Conservation (phyloP, 1,140 invertebrate genomes). For the Protaetia brevitarsis region DNA sequence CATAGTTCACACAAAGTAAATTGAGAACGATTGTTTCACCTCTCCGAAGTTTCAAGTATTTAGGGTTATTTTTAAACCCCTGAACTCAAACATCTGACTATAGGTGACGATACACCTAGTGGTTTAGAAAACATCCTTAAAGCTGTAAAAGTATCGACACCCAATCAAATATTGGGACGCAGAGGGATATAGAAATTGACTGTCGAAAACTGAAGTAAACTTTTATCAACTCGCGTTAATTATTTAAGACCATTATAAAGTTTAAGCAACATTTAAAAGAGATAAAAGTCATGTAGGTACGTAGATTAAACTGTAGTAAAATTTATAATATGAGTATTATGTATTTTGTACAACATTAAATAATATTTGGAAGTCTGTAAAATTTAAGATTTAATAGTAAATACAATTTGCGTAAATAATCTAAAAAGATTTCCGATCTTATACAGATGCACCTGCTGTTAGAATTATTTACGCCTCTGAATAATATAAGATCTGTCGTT, state of each 20-base stretch:
- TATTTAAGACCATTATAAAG: too few species aligned
- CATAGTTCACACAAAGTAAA: too few species aligned
- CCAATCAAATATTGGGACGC: background rate
- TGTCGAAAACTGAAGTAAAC: background rate
- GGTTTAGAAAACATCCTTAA: background rate
- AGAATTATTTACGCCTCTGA: slow-evolving; percentile 14
- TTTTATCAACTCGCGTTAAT: background rate
- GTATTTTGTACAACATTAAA: too few species aligned
- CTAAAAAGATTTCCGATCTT: background rate
- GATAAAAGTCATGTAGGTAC: too few species aligned
- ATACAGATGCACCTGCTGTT: background rate
- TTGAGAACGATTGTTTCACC: too few species aligned
- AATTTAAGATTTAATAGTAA: background rate
- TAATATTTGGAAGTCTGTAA: too few species aligned
- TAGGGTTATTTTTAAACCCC: background rate
- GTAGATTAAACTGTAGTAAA: too few species aligned
- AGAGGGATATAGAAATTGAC: background rate
- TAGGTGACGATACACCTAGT: background rate
- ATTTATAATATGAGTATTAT: too few species aligned
- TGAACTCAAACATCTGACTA: background rate
- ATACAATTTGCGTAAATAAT: too few species aligned
- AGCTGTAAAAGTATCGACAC: slow-evolving; percentile 3
- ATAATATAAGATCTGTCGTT: slow-evolving; percentile 15
- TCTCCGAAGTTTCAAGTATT: background rate
- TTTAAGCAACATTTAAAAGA: too few species aligned